These are phyloP conservation scores for Dendrolimus kikuchii DNA, from an alignment of 1,140 invertebrate genomes.

Conservation along the genomic window DNA sequence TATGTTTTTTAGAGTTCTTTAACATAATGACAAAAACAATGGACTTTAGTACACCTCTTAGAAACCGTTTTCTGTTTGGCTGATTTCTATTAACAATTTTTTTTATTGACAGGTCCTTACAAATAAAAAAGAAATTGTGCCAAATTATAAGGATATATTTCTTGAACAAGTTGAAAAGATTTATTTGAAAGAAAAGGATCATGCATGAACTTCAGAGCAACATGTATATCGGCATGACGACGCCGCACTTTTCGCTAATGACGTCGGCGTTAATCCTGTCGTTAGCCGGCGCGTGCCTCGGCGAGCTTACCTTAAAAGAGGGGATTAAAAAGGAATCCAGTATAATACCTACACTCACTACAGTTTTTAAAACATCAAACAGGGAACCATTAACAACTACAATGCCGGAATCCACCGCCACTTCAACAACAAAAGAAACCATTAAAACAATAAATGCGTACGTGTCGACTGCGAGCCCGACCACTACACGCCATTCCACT, in stretches of 20 bases:
- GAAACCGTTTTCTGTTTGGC: no score
- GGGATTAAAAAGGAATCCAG: conserved; percentile 28
- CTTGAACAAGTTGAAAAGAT: no score
- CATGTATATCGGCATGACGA: conserved; percentile 9
- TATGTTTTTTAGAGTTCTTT: no score
- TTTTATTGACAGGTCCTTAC: no score
- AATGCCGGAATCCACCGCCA: conserved; percentile 25
- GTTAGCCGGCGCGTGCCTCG: conserved; percentile 24
- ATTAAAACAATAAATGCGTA: conserved; percentile 45
- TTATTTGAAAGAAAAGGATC: conserved; percentile 4
- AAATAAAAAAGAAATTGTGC: no score
- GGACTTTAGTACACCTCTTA: no score
- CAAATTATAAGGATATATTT: not conserved
- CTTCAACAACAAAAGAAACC: conserved; percentile 45
- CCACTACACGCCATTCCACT: conserved; percentile 35
- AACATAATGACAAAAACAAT: no score
- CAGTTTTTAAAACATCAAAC: conserved; percentile 27
- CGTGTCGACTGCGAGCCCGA: conserved; percentile 32
- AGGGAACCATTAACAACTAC: conserved; percentile 34
- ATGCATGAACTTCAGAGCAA: conserved; percentile 3
- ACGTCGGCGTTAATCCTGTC: conserved; percentile 27
- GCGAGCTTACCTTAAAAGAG: conserved; percentile 26
- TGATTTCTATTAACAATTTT: no score
- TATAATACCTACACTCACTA: conserved; percentile 18
- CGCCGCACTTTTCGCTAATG: conserved; percentile 17